These are phyloP conservation scores for Trematocara unimaculatum DNA, from an alignment of 2,113 vertebrate genomes.

Conservation along the genomic window DNA sequence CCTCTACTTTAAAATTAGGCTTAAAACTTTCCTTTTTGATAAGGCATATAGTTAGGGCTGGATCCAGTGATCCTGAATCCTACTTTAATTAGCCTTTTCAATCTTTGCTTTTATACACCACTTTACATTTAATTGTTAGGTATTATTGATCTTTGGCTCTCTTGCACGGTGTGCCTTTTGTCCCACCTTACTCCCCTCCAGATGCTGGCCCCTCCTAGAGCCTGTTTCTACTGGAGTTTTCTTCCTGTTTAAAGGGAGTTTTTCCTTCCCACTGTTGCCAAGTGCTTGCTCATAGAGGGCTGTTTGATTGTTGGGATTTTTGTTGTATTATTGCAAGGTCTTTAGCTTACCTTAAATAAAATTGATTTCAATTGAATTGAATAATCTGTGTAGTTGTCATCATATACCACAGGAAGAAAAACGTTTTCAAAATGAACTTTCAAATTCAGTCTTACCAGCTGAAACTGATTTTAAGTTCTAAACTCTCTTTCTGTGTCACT, in stretches of 20 bases:
- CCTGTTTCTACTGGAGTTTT: background rate
- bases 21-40: no score
- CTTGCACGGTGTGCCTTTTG: background rate
- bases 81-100: no score
- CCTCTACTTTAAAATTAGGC: no score
- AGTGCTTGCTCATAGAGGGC: background rate
- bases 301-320: background rate
- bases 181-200: background rate
- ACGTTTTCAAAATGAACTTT: no score
- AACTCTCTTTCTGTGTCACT: no score
- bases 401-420: no score
- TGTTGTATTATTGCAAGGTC: background rate
- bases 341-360: background rate
- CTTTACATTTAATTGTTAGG: background rate
- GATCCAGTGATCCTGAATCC: no score
- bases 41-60: no score
- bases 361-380: background rate
- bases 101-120: background rate
- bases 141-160: background rate
- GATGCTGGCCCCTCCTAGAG: background rate
- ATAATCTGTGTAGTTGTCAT: no score
- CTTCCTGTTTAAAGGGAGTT: background rate
- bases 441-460: no score
- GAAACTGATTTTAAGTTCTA: no score
- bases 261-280: background rate